A percentile compares a stretch with the other conserved stretches of the same genome.
Evolutionary conservation across 2,888 invertebrate species (phyloP).

Genomic region (Microplitis manilae): DNA sequence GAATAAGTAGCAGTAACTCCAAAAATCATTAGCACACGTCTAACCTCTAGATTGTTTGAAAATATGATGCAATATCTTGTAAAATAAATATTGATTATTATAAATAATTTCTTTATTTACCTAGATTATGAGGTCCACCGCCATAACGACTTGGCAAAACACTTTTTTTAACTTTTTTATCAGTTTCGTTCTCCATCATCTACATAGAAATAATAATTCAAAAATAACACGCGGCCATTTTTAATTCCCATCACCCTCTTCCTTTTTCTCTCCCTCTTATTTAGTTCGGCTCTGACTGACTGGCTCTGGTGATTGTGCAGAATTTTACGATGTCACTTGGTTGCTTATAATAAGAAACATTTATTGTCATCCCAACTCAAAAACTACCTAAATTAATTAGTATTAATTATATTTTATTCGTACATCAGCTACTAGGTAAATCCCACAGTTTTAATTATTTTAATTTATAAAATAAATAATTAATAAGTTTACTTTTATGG

Average conservation of each 20-base stretch:
- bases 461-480: background rate
- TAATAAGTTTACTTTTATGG: background rate
- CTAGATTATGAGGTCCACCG: conserved; percentile 76
- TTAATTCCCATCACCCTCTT: conserved; percentile 28
- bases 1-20: too few relatives aligned
- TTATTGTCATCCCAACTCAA: background rate
- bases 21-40: background rate
- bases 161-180: conserved; percentile 22
- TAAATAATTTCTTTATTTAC: conserved; percentile 62
- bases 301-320: conserved; percentile 61
- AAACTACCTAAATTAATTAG: background rate
- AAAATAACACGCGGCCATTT: conserved; percentile 6
- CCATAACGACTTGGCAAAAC: conserved; percentile 72
- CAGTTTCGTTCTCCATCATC: conserved; percentile 21
- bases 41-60: conserved; percentile 36
- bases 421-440: background rate
- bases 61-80: background rate
- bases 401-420: background rate
- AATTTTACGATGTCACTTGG: conserved; percentile 60
- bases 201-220: background rate
- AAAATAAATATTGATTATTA: background rate
- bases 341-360: conserved; percentile 35
- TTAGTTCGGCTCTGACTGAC: background rate
- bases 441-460: background rate
- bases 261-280: background rate